These are phyloP conservation scores for Vanessa cardui DNA, from an alignment of 2,888 invertebrate species.

Conservation along the genomic window DNA sequence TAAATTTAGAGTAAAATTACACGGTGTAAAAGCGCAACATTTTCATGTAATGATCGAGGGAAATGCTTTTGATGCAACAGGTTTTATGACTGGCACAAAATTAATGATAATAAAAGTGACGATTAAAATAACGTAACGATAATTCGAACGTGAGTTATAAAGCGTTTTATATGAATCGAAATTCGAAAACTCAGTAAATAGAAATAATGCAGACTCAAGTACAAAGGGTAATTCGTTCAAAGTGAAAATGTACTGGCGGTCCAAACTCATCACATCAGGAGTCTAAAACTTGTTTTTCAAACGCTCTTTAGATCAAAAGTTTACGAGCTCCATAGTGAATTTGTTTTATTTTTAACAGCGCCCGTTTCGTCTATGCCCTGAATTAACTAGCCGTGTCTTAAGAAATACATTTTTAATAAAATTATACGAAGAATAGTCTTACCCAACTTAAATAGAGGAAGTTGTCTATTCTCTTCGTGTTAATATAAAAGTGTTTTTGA, in stretches of 20 bases:
- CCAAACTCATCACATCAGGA: neutral
- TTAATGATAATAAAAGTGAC: too few species aligned
- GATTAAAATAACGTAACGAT: too few species aligned
- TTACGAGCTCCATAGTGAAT: neutral
- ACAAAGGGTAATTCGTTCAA: conserved; percentile 18
- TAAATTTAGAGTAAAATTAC: too few species aligned
- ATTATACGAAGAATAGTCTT: too few species aligned
- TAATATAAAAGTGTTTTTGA: too few species aligned
- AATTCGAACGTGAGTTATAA: neutral
- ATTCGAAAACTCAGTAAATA: conserved; percentile 20
- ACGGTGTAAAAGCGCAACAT: too few species aligned
- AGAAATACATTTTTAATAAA: neutral
- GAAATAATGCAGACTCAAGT: conserved; percentile 7
- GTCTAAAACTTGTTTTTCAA: conserved; percentile 15
- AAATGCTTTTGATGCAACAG: too few species aligned
- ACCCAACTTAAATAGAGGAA: too few species aligned
- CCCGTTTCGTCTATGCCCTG: neutral
- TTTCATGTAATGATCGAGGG: too few species aligned
- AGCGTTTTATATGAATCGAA: neutral
- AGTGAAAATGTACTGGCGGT: conserved; percentile 8
- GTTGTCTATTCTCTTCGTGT: too few species aligned
- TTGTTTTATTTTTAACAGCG: conserved; percentile 7
- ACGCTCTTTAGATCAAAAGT: neutral
- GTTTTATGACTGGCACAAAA: too few species aligned
- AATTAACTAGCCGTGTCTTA: neutral